A percentile compares a stretch with the other conserved stretches of the same genome.
Evolutionary conservation across 2,113 vertebrate species (phyloP).

Genomic region (Ascaphus truei): DNA sequence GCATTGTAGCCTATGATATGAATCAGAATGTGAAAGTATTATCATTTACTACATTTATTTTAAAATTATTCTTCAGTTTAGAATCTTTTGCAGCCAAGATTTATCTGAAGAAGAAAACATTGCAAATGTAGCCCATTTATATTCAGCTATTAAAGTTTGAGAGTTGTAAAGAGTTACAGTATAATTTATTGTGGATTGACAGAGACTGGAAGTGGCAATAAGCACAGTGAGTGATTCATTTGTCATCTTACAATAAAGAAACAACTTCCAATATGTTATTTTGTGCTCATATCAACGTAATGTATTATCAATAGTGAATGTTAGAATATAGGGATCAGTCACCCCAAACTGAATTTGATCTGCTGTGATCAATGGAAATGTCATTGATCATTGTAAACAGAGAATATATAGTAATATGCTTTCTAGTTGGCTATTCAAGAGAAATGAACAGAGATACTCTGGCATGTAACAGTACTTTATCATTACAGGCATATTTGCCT

Average conservation of each 20-base stretch:
- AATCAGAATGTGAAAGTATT: no score
- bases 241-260: conserved; percentile 45
- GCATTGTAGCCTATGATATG: no score
- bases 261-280: conserved; percentile 39
- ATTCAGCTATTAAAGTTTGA: conserved; percentile 48
- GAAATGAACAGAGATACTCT: conserved; percentile 29
- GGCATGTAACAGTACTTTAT: conserved; percentile 26
- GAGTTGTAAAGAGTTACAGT: conserved; percentile 44
- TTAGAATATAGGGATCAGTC: conserved; percentile 44
- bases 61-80: conserved; percentile 34
- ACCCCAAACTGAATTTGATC: conserved; percentile 45
- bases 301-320: conserved; percentile 41
- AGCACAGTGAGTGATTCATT: conserved; percentile 50
- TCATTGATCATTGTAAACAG: conserved; percentile 49
- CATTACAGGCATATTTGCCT: conserved; percentile 37
- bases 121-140: conserved; percentile 38
- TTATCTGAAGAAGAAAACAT: conserved; percentile 17
- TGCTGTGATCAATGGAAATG: conserved; percentile 43
- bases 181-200: conserved; percentile 50
- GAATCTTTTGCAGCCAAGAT: conserved; percentile 32
- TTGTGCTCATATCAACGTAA: conserved; percentile 43
- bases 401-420: conserved; percentile 27
- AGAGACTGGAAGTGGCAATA: conserved; percentile 49
- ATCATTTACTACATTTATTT: not conserved
- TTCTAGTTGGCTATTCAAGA: conserved; percentile 29